Conservation (phyloP, 2,113 vertebrate species). For the Oreochromis niloticus region DNA sequence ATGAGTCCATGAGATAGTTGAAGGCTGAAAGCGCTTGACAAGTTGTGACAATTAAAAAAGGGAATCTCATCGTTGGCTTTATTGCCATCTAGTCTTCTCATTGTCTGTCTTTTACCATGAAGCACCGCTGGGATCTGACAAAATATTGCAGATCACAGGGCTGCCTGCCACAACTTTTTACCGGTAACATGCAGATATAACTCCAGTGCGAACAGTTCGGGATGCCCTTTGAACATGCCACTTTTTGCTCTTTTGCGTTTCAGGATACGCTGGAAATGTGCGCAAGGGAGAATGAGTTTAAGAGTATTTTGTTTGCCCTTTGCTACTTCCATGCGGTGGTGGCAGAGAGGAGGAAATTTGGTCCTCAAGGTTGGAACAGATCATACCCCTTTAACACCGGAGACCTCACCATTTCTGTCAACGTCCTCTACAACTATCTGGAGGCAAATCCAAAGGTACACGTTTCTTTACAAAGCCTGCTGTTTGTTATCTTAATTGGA, state of each 20-base stretch:
- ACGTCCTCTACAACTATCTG: constrained; percentile 90
- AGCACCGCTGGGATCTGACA: neutral
- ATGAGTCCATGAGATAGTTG: constrained; percentile 43
- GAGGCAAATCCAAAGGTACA: constrained; percentile 86
- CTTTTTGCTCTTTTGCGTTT: neutral
- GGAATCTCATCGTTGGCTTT: constrained; percentile 43
- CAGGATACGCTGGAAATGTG: constrained; percentile 95
- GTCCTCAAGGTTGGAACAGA: constrained; percentile 92
- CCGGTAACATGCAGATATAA: neutral
- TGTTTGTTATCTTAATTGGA: constrained; percentile 29
- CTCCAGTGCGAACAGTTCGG: neutral
- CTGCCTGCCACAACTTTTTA: constrained; percentile 18
- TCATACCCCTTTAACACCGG: constrained; percentile 89
- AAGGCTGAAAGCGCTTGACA: constrained; percentile 57
- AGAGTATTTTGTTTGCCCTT: constrained; percentile 88
- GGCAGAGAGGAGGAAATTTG: constrained; percentile 89
- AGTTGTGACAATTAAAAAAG: constrained; percentile 71
- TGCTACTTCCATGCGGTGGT: constrained; percentile 96
- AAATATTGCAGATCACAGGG: constrained; percentile 18
- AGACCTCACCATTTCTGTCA: constrained; percentile 91
- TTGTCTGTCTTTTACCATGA: constrained; percentile 28
- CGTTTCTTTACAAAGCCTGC: neutral
- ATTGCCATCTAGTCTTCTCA: constrained; percentile 39
- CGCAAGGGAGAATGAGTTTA: constrained; percentile 85
- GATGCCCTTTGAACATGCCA: neutral